Conservation (phyloP, 2,113 vertebrate genomes). For the Coregonus clupeaformis region DNA sequence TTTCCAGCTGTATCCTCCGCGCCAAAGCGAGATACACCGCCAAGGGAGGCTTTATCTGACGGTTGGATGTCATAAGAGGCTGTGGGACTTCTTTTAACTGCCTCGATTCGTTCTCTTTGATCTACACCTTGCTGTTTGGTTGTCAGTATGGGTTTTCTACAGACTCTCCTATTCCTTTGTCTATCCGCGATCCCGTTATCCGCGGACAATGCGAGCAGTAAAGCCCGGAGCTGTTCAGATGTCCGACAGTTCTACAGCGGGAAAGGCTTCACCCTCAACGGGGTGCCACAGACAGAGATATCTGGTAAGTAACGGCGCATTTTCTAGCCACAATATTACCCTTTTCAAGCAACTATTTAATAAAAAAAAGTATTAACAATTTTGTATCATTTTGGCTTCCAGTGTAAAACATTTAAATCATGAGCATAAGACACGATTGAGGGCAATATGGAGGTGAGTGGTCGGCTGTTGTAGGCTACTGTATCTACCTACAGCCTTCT, state of each 20-base stretch:
- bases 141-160: constrained; percentile 74
- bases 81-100: constrained; percentile 3
- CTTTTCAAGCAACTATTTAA: too few relatives aligned
- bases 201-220: constrained; percentile 74
- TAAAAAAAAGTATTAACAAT: too few relatives aligned
- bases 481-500: too few relatives aligned
- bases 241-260: constrained; percentile 91
- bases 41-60: background rate
- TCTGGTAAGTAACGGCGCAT: constrained; percentile 79
- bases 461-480: too few relatives aligned
- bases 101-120: background rate
- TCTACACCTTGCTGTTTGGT: background rate
- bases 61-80: background rate
- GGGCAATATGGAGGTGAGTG: too few relatives aligned
- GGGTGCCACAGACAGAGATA: constrained; percentile 89
- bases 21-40: background rate
- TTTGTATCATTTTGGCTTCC: too few relatives aligned
- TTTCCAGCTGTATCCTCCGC: background rate
- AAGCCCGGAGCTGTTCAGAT: constrained; percentile 85
- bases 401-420: too few relatives aligned
- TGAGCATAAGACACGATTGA: too few relatives aligned
- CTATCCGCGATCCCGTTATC: constrained; percentile 68
- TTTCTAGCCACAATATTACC: background rate
- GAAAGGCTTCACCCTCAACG: constrained; percentile 88
- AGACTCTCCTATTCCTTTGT: constrained; percentile 68